These are phyloP conservation scores for Elysia crispata DNA, from an alignment of 2,888 invertebrate genomes.

Conservation along the genomic window DNA sequence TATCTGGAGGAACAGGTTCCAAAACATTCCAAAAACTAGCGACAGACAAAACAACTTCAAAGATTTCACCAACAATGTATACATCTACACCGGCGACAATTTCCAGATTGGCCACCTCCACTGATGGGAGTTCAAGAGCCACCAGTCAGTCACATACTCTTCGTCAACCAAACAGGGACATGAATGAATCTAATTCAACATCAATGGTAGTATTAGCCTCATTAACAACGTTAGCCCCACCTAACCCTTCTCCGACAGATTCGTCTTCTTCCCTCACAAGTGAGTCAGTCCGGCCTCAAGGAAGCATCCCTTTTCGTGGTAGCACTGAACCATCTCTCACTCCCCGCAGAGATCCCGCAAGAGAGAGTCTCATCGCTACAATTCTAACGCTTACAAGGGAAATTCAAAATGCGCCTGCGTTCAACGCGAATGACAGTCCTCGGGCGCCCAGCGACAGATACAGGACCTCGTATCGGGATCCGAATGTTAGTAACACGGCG, in stretches of 20 bases:
- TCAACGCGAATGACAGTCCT: too few relatives aligned
- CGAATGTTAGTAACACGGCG: not conserved
- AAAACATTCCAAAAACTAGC: too few relatives aligned
- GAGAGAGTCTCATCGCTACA: conserved; percentile 6
- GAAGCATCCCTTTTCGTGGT: not conserved
- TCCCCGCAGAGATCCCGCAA: not conserved
- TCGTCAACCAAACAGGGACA: too few relatives aligned
- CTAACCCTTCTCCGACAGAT: not conserved
- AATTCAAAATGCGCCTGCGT: not conserved
- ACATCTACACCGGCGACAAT: too few relatives aligned
- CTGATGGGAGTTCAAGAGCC: too few relatives aligned
- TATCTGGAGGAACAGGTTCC: too few relatives aligned
- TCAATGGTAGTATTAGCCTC: not conserved
- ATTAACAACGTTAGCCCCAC: not conserved
- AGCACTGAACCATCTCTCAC: not conserved
- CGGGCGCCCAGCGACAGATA: not conserved
- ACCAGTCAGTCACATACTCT: too few relatives aligned
- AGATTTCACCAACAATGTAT: too few relatives aligned
- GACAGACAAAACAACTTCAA: too few relatives aligned
- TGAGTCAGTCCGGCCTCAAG: too few relatives aligned
- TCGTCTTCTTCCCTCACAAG: too few relatives aligned
- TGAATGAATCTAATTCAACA: not conserved
- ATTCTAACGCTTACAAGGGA: conserved; percentile 11
- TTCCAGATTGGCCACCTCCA: too few relatives aligned
- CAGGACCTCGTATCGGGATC: not conserved